These are phyloP conservation scores for Scrobipalpa atriplicella DNA, from an alignment of 2,888 invertebrate species.

Conservation along the genomic window DNA sequence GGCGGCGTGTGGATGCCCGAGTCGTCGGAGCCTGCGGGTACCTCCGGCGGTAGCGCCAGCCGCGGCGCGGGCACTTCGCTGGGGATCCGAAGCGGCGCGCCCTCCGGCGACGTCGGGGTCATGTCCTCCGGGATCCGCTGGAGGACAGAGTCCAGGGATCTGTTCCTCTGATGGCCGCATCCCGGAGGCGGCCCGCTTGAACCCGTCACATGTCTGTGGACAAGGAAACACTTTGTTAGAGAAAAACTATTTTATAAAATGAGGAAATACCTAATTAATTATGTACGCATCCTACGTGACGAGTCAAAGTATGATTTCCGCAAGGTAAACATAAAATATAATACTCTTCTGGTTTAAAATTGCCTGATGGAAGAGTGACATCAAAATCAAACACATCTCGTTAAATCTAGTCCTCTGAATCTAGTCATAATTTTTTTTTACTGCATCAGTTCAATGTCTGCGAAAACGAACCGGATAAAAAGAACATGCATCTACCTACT, in stretches of 20 bases:
- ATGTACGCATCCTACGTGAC: not conserved
- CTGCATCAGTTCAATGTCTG: too few species aligned
- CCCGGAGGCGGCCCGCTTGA: conserved; percentile 74
- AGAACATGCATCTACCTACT: too few species aligned
- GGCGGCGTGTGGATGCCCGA: conserved; percentile 85
- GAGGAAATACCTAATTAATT: not conserved
- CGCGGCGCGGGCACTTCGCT: conserved; percentile 78
- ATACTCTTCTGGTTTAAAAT: not conserved
- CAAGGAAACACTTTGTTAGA: conserved; percentile 50
- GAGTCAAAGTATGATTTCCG: not conserved
- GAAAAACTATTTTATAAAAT: not conserved
- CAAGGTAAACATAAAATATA: not conserved
- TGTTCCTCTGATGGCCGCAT: conserved; percentile 92
- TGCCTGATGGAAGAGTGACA: not conserved
- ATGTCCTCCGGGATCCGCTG: conserved; percentile 94
- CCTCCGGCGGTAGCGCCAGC: conserved; percentile 78
- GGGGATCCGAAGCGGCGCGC: conserved; percentile 67
- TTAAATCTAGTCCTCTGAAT: too few species aligned
- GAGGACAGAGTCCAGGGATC: conserved; percentile 94
- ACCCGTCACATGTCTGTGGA: conserved; percentile 76
- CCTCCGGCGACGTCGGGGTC: conserved; percentile 82
- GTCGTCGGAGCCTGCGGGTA: conserved; percentile 88
- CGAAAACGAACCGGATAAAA: too few species aligned
- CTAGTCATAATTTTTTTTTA: too few species aligned
- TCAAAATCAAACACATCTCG: too few species aligned